Evolutionary conservation across 2,888 invertebrate species (phyloP), one percentile per base, ranked within the genome.

Genomic region (Zaprionus obscuricornis): DNA sequence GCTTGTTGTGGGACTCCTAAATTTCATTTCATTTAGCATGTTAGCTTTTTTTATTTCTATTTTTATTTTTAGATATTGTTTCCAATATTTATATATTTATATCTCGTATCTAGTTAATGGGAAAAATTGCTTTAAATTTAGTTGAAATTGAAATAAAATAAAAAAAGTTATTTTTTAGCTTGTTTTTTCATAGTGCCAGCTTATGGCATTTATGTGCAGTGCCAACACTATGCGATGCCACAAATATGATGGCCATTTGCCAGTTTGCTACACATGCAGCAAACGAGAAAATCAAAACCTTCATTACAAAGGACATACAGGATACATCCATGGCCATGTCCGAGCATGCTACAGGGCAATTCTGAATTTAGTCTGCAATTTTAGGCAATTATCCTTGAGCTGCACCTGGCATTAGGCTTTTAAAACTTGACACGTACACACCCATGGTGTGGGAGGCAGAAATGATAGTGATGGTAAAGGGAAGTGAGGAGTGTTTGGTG

Each of bases 351-450:
- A 20, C 47, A 27, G 36, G 64, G 56, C 64, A 63, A 55, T 60
- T 67, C 47, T 45, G 57, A 70, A 72, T 81, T 70, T 68, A 59
- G 69, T 54, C 73, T 49, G 71, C 71, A 83, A 82, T 83, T 68
- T 82, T 66, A 66, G 51, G 72, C 82, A 75, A 86, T 82, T 84
- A 82, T 68, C 71, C 65, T 59, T 54, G 63, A 40, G 45, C 49
- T 33, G 59, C 64, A 74, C 57, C 68, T 57, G 66, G 69, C 59
- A 59, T 59, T 66, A 52, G 64, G 58, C 57, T 65, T 40, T 72
- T 36, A 49, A 57, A 63, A 64, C 58, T 54, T 63, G 72, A 60
- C 77, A 82, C 82, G 62, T 75, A 56, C 58, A 59, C 42, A 20
- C 17, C 36, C 18, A 39, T 16, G 16, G 10, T n/a, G n/a, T n/a